These are phyloP conservation scores for Ylistrum balloti DNA, from an alignment of 1,140 invertebrate species.

Conservation along the genomic window DNA sequence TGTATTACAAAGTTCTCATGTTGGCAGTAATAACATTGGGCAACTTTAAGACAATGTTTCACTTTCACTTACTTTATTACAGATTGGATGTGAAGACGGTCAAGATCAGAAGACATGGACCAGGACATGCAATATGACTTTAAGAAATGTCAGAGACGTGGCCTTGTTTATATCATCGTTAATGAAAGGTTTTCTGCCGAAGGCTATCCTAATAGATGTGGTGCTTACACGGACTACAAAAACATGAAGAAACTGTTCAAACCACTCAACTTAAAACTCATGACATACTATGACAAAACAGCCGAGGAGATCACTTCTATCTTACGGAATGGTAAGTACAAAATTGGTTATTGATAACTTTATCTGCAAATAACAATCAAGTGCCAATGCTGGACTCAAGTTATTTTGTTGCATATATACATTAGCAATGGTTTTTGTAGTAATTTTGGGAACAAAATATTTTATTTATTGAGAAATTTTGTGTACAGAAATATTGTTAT, in stretches of 20 bases:
- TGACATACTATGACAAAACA: background rate
- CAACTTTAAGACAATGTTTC: too few species aligned
- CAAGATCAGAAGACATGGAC: background rate
- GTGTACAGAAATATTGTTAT: too few species aligned
- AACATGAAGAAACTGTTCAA: conserved; percentile 6
- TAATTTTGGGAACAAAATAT: too few species aligned
- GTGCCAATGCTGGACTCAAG: too few species aligned
- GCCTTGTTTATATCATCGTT: background rate
- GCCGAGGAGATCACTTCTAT: background rate
- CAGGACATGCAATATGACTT: background rate
- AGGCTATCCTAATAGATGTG: background rate
- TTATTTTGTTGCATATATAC: too few species aligned
- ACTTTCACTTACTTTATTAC: too few species aligned
- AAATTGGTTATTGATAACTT: background rate
- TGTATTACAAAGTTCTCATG: too few species aligned
- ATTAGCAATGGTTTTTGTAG: too few species aligned
- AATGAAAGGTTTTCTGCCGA: background rate
- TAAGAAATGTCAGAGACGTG: background rate
- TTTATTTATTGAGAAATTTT: too few species aligned
- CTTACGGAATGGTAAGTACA: background rate
- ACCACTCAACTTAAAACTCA: background rate
- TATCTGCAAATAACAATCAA: too few species aligned
- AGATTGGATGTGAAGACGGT: background rate
- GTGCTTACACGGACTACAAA: background rate
- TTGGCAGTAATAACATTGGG: too few species aligned